Evolutionary conservation across 2,113 vertebrate species (phyloP).

Genomic region (Nycticryphes semicollaris): DNA sequence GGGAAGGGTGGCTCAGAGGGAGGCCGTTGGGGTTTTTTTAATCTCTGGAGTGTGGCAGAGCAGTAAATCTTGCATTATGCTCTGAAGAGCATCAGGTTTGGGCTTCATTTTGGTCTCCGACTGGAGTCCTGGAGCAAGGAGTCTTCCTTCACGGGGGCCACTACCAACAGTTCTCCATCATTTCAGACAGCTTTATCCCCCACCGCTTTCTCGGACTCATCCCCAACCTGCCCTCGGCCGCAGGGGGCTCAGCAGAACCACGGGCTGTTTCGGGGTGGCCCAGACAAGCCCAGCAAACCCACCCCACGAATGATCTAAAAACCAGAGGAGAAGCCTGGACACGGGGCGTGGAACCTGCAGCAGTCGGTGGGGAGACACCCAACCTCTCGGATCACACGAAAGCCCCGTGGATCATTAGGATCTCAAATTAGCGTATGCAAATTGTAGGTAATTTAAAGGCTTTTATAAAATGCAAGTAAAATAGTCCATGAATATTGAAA

Average conservation of each 20-base stretch:
- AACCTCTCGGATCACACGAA: constrained; percentile 25
- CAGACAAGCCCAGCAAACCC: not conserved
- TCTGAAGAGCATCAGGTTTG: not conserved
- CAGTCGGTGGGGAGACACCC: not conserved
- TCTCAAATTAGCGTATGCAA: constrained; percentile 61
- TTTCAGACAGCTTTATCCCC: not conserved
- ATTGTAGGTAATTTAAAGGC: constrained; percentile 51
- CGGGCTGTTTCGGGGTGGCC: not conserved
- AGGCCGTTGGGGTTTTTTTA: not conserved
- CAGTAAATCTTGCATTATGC: constrained; percentile 35
- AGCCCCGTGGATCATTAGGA: constrained; percentile 49
- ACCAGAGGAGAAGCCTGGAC: constrained; percentile 7
- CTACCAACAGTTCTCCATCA: constrained; percentile 7
- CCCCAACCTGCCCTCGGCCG: not conserved
- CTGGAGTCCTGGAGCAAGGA: constrained; percentile 22
- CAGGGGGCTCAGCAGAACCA: not conserved
- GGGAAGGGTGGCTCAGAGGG: not conserved
- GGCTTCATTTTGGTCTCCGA: constrained; percentile 22
- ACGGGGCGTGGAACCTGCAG: not conserved
- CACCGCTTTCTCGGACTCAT: not conserved
- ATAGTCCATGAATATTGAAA: constrained; percentile 49
- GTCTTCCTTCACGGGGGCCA: not conserved
- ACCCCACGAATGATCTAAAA: not conserved
- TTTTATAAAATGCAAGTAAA: constrained; percentile 45
- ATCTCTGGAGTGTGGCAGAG: constrained; percentile 30